phyloP scores from a whole-genome alignment of 2,888 invertebrate genomes.

The Leptinotarsa peninsularis region DNA sequence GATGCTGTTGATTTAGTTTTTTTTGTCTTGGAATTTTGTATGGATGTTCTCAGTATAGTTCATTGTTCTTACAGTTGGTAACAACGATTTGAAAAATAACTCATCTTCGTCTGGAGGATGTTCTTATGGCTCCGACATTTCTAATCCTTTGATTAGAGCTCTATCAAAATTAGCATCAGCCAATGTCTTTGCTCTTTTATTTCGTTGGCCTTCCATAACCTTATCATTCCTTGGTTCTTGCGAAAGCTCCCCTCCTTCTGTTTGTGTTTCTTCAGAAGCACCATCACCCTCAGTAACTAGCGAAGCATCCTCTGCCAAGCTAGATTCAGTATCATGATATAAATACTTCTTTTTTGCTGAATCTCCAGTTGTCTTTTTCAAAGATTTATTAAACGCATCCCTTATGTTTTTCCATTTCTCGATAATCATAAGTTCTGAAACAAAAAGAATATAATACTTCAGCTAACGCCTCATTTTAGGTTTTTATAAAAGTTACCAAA shows the following conservation, averaged over 20 bases:
- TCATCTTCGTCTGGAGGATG: not conserved
- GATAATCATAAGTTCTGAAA: constrained; percentile 33
- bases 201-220: constrained; percentile 6
- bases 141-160: not conserved
- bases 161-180: constrained; percentile 6
- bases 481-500: not conserved
- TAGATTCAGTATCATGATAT: constrained; percentile 30
- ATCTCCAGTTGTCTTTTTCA: constrained; percentile 36
- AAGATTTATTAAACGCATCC: constrained; percentile 34
- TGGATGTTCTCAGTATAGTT: not conserved
- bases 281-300: constrained; percentile 6
- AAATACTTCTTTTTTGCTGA: constrained; percentile 32
- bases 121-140: not conserved
- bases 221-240: not conserved
- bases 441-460: not conserved
- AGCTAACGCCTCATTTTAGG: not conserved
- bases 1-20: not conserved
- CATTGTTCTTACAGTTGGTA: constrained; percentile 10
- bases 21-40: not conserved
- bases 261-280: constrained; percentile 5
- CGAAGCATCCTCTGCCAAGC: constrained; percentile 23
- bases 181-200: constrained; percentile 6
- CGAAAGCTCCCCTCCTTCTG: not conserved
- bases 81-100: constrained; percentile 14
- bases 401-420: constrained; percentile 39